Evolutionary conservation across 1,140 invertebrate species (phyloP).

Genomic region (Teleogryllus occipitalis): DNA sequence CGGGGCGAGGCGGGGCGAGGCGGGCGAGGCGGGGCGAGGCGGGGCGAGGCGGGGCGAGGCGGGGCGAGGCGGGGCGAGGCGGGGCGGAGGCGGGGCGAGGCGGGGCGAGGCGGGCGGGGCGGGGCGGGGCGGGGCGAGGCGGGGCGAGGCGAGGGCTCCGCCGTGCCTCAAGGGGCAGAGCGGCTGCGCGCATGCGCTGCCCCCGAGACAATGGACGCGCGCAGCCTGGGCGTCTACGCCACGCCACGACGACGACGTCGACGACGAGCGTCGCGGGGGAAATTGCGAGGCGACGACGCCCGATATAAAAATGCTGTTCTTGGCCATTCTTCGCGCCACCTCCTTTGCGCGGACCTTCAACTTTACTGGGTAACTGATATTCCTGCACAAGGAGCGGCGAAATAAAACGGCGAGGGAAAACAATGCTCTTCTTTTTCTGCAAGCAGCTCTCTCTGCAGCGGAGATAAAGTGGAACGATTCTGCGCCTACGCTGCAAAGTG

Average conservation of each 20-base stretch:
- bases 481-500: too few species aligned
- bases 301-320: not conserved
- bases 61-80: not conserved
- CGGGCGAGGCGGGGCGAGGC: too few species aligned
- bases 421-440: not conserved
- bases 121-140: too few species aligned
- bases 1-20: too few species aligned
- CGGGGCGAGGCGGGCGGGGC: too few species aligned
- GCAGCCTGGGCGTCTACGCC: too few species aligned
- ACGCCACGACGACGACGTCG: too few species aligned
- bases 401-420: not conserved
- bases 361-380: not conserved
- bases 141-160: not conserved
- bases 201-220: not conserved
- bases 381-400: not conserved
- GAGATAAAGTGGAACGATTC: too few species aligned
- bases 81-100: not conserved
- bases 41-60: too few species aligned
- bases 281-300: not conserved
- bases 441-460: not conserved
- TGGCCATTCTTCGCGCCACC: not conserved
- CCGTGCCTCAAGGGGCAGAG: not conserved
- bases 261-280: too few species aligned
- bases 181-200: too few species aligned
- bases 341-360: not conserved